A percentile compares a stretch with the other conserved stretches of the same genome.
Evolutionary conservation across 2,888 invertebrate species (phyloP).

Genomic region (Epinotia bilunana): DNA sequence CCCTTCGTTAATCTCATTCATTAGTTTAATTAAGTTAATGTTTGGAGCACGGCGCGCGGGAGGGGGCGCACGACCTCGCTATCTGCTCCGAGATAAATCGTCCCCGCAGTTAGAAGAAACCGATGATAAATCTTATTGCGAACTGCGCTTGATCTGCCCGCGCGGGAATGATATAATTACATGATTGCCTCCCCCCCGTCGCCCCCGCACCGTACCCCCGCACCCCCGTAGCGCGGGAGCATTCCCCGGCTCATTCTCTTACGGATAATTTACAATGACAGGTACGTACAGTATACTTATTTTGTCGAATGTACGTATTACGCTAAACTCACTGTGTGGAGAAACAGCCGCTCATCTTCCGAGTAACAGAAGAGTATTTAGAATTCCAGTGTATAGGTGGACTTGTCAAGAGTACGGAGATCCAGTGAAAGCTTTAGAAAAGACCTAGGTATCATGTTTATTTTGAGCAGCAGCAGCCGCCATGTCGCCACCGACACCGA

Average conservation of each 20-base stretch:
- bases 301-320: conserved; percentile 26
- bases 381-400: conserved; percentile 5
- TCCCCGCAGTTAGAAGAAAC: conserved; percentile 60
- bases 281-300: conserved; percentile 38
- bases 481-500: conserved; percentile 15
- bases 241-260: conserved; percentile 48
- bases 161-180: conserved; percentile 68
- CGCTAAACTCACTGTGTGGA: neutral
- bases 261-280: conserved; percentile 51
- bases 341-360: conserved; percentile 9
- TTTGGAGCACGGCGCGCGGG: conserved; percentile 52
- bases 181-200: conserved; percentile 57
- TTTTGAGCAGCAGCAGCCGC: neutral
- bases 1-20: conserved; percentile 62
- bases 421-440: conserved; percentile 27
- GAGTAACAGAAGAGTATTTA: conserved; percentile 14
- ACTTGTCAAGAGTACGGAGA: conserved; percentile 10
- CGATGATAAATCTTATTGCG: conserved; percentile 64
- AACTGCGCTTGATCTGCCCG: conserved; percentile 64
- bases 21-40: conserved; percentile 68
- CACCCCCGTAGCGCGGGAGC: conserved; percentile 38
- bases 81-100: conserved; percentile 54
- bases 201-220: conserved; percentile 34
- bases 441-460: conserved; percentile 21
- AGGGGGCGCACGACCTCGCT: conserved; percentile 46